These are phyloP conservation scores for Fringilla coelebs DNA, from an alignment of 2,797 vertebrate genomes.

Conservation along the genomic window DNA sequence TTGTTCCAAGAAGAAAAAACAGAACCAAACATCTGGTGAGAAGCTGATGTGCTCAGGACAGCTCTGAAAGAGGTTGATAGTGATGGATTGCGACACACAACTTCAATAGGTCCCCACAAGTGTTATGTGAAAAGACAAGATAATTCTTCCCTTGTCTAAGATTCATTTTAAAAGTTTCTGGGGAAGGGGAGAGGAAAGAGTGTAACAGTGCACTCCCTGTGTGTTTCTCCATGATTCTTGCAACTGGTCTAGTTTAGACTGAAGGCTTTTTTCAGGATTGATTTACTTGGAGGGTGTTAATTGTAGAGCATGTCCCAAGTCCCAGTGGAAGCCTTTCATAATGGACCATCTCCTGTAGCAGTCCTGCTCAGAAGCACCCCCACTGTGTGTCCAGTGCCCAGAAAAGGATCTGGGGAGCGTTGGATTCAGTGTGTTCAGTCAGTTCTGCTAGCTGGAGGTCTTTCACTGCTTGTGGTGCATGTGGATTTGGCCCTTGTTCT, in stretches of 20 bases:
- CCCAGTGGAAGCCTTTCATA: background rate
- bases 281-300: background rate
- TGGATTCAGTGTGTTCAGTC: background rate
- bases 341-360: background rate
- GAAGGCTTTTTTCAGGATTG: background rate
- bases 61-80: background rate
- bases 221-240: background rate
- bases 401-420: background rate
- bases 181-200: background rate
- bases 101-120: background rate
- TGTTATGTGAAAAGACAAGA: slow-evolving; percentile 20
- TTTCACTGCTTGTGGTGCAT: background rate
- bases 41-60: slow-evolving; percentile 37
- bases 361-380: background rate
- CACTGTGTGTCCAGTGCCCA: background rate
- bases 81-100: background rate
- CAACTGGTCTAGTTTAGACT: background rate
- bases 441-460: background rate
- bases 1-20: background rate
- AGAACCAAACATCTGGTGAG: slow-evolving; percentile 19
- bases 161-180: background rate
- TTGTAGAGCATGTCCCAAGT: background rate
- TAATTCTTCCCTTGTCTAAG: slow-evolving; percentile 30
- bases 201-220: background rate
- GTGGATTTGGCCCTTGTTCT: slow-evolving; percentile 5